Evolutionary conservation across 37 sponge, comb jelly and placozoan species (phyloP).

Genomic region (Crambe crambe): DNA sequence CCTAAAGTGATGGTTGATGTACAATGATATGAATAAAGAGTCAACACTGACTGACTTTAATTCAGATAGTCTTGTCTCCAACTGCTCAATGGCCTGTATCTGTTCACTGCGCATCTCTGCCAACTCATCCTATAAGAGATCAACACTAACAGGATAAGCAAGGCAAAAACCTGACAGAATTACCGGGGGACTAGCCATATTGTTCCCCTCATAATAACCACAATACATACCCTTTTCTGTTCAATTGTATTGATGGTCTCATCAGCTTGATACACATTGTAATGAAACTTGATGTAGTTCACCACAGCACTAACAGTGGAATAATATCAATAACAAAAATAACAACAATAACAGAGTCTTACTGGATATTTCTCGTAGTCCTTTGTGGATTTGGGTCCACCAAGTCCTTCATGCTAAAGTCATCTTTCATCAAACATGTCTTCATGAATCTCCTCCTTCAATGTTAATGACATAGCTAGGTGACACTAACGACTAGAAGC

Average conservation of each 20-base stretch:
- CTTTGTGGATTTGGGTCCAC: conserved; percentile 11
- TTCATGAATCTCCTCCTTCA: conserved; percentile 31
- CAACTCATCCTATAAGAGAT: background rate
- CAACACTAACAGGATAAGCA: background rate
- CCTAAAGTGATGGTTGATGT: background rate
- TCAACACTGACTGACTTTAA: background rate
- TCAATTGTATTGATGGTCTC: background rate
- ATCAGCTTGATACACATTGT: background rate
- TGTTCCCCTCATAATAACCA: too few relatives aligned
- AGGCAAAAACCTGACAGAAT: background rate
- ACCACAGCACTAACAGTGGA: conserved; percentile 15
- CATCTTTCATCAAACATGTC: conserved; percentile 5
- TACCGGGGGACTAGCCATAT: too few relatives aligned
- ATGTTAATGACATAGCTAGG: too few relatives aligned
- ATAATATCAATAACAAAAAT: too few relatives aligned
- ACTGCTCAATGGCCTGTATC: background rate
- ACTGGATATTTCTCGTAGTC: conserved; percentile 11
- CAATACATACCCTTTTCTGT: background rate
- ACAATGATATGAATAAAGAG: background rate
- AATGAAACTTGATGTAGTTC: conserved; percentile 35
- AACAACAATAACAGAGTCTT: too few relatives aligned
- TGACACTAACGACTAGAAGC: background rate
- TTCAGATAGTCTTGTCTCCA: background rate
- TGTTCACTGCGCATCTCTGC: background rate
- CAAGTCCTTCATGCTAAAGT: conserved; percentile 6